A percentile compares a stretch with the other conserved stretches of the same genome.
These are phyloP conservation scores for Tanytarsus gracilentus DNA, from an alignment of 2,888 invertebrate species.

Conservation along the genomic window DNA sequence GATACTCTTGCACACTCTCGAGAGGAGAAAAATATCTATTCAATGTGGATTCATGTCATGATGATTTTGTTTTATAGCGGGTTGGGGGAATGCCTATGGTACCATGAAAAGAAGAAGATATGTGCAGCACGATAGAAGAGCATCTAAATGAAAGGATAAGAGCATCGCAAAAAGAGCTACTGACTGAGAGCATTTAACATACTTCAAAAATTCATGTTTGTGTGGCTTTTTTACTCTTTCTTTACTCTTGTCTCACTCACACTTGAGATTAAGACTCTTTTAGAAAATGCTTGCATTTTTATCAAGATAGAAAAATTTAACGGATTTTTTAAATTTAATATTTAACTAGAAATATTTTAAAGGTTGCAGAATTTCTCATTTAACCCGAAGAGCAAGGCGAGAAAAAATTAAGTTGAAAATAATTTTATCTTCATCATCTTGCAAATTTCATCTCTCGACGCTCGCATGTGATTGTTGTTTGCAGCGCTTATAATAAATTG, in stretches of 20 bases:
- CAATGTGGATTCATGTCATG: not conserved
- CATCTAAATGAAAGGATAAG: not conserved
- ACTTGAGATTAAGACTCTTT: not conserved
- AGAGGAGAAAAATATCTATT: not conserved
- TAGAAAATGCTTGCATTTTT: too few relatives aligned
- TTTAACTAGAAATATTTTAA: too few relatives aligned
- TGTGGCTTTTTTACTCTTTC: not conserved
- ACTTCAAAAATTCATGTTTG: conserved; percentile 3
- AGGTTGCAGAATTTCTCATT: too few relatives aligned
- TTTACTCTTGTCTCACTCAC: not conserved
- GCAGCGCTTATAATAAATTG: conserved; percentile 1
- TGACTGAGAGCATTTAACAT: not conserved
- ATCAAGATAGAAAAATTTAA: too few relatives aligned
- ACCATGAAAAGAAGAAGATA: not conserved
- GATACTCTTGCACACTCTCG: conserved; percentile 10
- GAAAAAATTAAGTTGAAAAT: too few relatives aligned
- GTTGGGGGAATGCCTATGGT: too few relatives aligned
- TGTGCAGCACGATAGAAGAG: not conserved
- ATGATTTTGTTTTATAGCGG: conserved; percentile 14
- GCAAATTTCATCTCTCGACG: too few relatives aligned
- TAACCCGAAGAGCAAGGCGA: too few relatives aligned
- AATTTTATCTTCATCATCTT: too few relatives aligned
- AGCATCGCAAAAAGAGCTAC: conserved; percentile 1
- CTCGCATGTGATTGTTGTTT: not conserved
- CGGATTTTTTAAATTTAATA: too few relatives aligned